Evolutionary conservation across 2,888 invertebrate species (phyloP).

Genomic region (Proisotoma minuta): DNA sequence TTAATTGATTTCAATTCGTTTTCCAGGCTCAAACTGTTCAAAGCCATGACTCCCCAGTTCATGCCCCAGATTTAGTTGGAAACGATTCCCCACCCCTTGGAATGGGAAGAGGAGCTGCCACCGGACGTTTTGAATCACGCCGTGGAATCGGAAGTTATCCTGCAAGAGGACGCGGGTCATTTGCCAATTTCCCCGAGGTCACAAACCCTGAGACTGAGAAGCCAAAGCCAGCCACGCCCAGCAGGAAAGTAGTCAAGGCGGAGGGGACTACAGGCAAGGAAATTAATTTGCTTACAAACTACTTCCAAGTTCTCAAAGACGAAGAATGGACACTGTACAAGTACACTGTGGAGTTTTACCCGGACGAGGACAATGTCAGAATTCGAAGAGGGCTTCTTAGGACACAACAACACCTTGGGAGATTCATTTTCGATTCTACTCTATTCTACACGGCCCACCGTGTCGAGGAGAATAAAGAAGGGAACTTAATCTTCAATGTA

Average conservation of each 20-base stretch:
- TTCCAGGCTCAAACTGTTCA: too few relatives aligned
- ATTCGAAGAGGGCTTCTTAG: neutral
- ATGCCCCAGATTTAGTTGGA: too few relatives aligned
- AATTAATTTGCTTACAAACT: conserved; percentile 6
- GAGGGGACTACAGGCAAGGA: neutral
- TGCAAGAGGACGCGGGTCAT: neutral
- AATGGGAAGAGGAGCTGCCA: too few relatives aligned
- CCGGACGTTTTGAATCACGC: too few relatives aligned
- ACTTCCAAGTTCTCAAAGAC: neutral
- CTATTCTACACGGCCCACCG: neutral
- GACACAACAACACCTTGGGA: neutral
- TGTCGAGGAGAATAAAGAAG: neutral
- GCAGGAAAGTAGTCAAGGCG: neutral
- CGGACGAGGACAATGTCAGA: neutral
- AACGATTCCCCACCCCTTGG: neutral
- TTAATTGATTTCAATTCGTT: too few relatives aligned
- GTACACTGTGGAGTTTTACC: neutral
- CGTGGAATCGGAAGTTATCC: neutral
- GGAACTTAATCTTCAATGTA: neutral
- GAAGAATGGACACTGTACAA: neutral
- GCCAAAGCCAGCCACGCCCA: neutral
- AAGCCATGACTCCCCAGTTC: too few relatives aligned
- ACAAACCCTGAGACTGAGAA: too few relatives aligned
- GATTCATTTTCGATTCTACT: neutral
- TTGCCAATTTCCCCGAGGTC: too few relatives aligned